Base-by-base conservation (phyloP, 1,140 invertebrate species). In the Ylistrum balloti region DNA sequence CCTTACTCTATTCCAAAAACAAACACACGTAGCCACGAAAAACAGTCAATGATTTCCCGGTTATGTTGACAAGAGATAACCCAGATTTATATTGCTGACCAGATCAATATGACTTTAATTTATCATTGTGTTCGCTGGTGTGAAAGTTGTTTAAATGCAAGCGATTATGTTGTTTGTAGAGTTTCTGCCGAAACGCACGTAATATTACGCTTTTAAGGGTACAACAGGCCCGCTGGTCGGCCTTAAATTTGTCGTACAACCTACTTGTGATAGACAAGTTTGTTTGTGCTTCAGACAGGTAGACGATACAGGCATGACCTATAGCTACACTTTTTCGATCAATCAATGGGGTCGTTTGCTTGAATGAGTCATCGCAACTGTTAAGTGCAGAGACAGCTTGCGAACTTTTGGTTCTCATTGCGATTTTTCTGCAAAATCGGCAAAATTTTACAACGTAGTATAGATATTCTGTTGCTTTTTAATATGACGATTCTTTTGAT, bases 11-110 rank as follows among this genome's bases (percentile, higher is more conserved):
- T 38, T 38, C 35, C 35, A 13, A 74, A 28, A 28, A 74, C n/a
- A 74, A 74, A n/a, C 56, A 74, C 17, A 3, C 17, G 11, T n/a
- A 45, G 41, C 56, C 22, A 74, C 56, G 56, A 5, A 74, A 74
- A n/a, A 74, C 28, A 74, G 11, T 74, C n/a, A 17, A 74, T 74
- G 22, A n/a, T 74, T 74, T 74, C 5, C 28, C 56, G 56, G 56
- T 74, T n/a, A 74, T 74, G n/a, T 74, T n/a, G 22, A 74, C 56
- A 74, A 28, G 56, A 74, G 56, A 74, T 74, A 74, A 74, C 56
- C 56, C 22, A n/a, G 22, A 74, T 74, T 74, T 74, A 28, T 74
- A 74, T 28, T 28, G 56, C 56, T 28, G 56, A 74, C 56, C 28
- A 28, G 5, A 17, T 74, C 22, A 74, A 74, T 17, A 74, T 74